Evolutionary conservation across 92 coral and sea anemone species (phyloP).

Genomic region (Actinostola sp.): DNA sequence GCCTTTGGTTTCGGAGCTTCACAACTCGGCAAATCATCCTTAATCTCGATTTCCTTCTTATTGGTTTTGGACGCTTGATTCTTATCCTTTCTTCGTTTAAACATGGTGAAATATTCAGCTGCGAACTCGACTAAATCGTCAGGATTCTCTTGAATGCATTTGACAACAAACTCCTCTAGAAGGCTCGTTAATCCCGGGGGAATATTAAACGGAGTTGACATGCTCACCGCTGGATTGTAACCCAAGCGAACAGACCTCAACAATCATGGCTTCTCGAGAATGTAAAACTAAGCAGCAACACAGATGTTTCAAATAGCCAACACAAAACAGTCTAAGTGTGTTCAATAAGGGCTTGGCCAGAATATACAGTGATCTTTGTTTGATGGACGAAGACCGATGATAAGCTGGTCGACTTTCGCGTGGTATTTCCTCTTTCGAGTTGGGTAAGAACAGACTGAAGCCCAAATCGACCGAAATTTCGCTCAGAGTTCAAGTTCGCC

Average conservation of each 20-base stretch:
- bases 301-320: too few species aligned
- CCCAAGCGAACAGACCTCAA: conserved; percentile 19
- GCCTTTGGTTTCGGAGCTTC: conserved; percentile 84
- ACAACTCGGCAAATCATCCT: conserved; percentile 65
- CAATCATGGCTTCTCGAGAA: conserved; percentile 20
- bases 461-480: too few species aligned
- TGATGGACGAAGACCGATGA: background rate
- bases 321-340: background rate
- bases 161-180: conserved; percentile 95
- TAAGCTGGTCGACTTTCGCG: background rate
- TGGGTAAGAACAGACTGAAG: background rate
- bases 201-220: conserved; percentile 79
- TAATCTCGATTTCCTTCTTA: conserved; percentile 69
- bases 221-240: conserved; percentile 39
- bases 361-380: background rate
- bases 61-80: conserved; percentile 50
- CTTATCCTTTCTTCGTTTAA: conserved; percentile 69
- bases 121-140: conserved; percentile 94
- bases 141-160: conserved; percentile 96
- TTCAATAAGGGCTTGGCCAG: background rate
- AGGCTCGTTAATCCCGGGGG: conserved; percentile 93
- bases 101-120: conserved; percentile 92
- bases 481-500: background rate
- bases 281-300: conserved; percentile 29
- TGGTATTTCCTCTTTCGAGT: conserved; percentile 5